Evolutionary conservation across 2,113 vertebrate species (phyloP).

Genomic region (Bos indicus): DNA sequence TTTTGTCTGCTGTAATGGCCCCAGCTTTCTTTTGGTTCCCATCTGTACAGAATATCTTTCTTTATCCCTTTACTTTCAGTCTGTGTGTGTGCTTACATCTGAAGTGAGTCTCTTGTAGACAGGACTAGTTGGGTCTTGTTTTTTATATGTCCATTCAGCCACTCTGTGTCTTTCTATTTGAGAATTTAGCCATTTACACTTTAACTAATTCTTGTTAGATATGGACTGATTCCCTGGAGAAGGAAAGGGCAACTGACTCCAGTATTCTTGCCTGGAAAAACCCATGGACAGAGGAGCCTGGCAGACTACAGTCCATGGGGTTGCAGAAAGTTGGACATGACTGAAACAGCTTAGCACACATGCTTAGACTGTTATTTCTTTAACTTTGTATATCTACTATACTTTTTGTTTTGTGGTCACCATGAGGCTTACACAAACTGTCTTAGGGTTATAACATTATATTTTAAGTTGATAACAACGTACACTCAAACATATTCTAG

Average conservation of each 20-base stretch:
- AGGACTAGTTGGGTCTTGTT: background rate
- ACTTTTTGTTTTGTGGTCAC: background rate
- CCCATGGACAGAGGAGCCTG: background rate
- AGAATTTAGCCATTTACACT: background rate
- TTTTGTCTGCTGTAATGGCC: background rate
- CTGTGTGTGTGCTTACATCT: background rate
- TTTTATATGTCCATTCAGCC: background rate
- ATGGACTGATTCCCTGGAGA: background rate
- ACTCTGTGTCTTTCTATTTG: background rate
- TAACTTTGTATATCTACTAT: background rate
- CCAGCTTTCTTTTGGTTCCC: background rate
- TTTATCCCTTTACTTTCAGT: background rate
- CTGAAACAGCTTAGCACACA: background rate
- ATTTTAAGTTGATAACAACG: background rate
- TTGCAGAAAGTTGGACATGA: background rate
- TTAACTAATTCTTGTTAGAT: background rate
- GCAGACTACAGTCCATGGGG: background rate
- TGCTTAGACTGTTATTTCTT: background rate
- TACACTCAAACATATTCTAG: background rate
- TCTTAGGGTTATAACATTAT: background rate
- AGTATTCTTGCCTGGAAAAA: background rate
- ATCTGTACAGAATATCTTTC: background rate
- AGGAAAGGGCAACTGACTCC: background rate
- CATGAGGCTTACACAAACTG: background rate
- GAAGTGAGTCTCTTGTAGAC: background rate